phyloP scores from a whole-genome alignment of 2,113 vertebrate genomes.

The Crotalus tigris region DNA sequence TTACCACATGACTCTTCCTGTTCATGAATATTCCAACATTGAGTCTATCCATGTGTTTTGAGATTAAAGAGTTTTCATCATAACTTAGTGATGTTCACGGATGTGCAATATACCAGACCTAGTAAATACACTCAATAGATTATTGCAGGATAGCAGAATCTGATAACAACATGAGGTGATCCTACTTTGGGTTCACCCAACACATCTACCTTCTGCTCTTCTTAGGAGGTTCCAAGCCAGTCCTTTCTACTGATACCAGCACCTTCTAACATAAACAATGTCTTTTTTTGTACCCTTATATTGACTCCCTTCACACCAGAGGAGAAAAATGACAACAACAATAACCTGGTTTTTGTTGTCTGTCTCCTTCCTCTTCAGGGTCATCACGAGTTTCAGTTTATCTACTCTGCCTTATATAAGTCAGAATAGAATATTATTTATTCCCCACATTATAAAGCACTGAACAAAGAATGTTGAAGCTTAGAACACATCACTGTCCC shows the following conservation, averaged over 20 bases:
- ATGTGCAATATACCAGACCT: neutral
- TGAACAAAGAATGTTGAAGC: conserved; percentile 45
- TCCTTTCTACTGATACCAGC: neutral
- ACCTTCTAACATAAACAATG: neutral
- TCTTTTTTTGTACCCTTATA: neutral
- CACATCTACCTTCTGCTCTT: neutral
- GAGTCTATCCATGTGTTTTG: neutral
- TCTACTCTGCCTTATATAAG: neutral
- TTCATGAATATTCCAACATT: too few relatives aligned
- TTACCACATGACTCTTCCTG: too few relatives aligned
- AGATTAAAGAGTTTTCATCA: neutral
- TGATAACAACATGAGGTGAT: neutral
- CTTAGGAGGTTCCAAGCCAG: neutral
- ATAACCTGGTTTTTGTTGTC: neutral
- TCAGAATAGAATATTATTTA: neutral
- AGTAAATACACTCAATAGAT: neutral
- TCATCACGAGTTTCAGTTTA: neutral
- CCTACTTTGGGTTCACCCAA: neutral
- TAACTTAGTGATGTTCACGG: neutral
- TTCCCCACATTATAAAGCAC: conserved; percentile 39
- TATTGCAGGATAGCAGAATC: neutral
- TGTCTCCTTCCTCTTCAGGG: neutral
- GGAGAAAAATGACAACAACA: neutral
- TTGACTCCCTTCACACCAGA: neutral
- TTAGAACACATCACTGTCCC: conserved; percentile 25